Evolutionary conservation across 2,797 vertebrate species (phyloP).

Genomic region (Cossypha caffra): DNA sequence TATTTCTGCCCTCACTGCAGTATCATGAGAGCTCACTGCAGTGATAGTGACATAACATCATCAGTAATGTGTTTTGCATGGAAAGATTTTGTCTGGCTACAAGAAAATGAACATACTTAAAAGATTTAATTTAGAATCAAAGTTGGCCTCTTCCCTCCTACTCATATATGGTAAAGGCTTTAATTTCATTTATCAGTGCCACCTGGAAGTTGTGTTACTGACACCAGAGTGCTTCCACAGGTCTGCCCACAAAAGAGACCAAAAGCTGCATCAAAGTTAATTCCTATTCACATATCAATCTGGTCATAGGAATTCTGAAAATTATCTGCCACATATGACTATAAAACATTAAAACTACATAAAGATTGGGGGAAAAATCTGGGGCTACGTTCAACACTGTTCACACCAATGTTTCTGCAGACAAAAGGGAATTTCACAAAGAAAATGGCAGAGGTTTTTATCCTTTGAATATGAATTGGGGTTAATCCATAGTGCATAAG

Average conservation of each 20-base stretch:
- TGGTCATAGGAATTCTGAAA: neutral
- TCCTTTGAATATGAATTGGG: neutral
- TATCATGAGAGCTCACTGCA: neutral
- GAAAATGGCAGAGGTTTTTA: neutral
- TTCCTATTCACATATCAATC: neutral
- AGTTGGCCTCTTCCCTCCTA: neutral
- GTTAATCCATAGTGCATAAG: neutral
- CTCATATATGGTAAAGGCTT: neutral
- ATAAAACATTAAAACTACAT: neutral
- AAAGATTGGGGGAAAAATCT: rapidly evolving
- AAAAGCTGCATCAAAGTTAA: neutral
- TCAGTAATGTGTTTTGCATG: neutral
- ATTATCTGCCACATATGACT: neutral
- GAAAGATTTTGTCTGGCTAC: neutral
- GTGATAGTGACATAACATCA: rapidly evolving
- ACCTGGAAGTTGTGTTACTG: neutral
- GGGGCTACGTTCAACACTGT: neutral
- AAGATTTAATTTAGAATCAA: neutral
- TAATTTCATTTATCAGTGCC: neutral
- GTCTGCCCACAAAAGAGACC: neutral
- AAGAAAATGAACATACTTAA: neutral
- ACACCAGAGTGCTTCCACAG: neutral
- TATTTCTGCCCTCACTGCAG: neutral
- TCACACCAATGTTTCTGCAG: neutral
- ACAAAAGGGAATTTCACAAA: neutral